Percentiles rank a stretch among this genome's conserved stretches.
phyloP scores from a whole-genome alignment of 2,888 invertebrate genomes.

The Athrips mouffetella region DNA sequence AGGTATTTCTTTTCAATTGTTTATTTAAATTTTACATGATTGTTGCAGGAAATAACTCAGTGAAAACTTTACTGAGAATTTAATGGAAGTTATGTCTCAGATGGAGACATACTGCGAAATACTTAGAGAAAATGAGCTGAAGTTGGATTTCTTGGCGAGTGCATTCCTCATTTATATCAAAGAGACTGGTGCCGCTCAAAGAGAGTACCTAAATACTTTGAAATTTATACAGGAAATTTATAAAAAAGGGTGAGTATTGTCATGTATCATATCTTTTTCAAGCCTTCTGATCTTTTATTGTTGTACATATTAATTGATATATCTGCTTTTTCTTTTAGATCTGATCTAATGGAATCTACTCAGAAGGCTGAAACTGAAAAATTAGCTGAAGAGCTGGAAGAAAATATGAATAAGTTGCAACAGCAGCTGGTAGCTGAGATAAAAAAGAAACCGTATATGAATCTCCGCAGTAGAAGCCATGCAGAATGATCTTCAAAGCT shows the following conservation, averaged over 20 bases:
- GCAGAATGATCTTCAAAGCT: slow-evolving; percentile 53
- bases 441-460: slow-evolving; percentile 57
- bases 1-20: background rate
- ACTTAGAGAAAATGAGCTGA: slow-evolving; percentile 63
- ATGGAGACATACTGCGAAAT: slow-evolving; percentile 53
- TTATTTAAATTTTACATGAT: background rate
- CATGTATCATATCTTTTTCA: background rate
- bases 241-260: slow-evolving; percentile 49
- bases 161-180: slow-evolving; percentile 57
- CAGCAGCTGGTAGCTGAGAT: slow-evolving; percentile 58
- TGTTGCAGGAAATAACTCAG: slow-evolving; percentile 51
- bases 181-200: slow-evolving; percentile 52
- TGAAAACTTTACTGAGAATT: slow-evolving; percentile 43
- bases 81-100: slow-evolving; percentile 46
- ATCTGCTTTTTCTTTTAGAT: slow-evolving; percentile 33
- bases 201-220: slow-evolving; percentile 51
- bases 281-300: background rate
- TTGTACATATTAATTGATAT: background rate
- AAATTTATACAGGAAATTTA: slow-evolving; percentile 49
- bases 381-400: slow-evolving; percentile 54
- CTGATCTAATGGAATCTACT: slow-evolving; percentile 50
- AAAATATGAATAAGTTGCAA: slow-evolving; percentile 55
- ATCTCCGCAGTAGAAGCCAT: slow-evolving; percentile 51
- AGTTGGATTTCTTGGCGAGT: slow-evolving; percentile 52
- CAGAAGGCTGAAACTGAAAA: slow-evolving; percentile 50